These are phyloP conservation scores for Mactromeris polynyma DNA, from an alignment of 2,888 invertebrate genomes.

Conservation along the genomic window DNA sequence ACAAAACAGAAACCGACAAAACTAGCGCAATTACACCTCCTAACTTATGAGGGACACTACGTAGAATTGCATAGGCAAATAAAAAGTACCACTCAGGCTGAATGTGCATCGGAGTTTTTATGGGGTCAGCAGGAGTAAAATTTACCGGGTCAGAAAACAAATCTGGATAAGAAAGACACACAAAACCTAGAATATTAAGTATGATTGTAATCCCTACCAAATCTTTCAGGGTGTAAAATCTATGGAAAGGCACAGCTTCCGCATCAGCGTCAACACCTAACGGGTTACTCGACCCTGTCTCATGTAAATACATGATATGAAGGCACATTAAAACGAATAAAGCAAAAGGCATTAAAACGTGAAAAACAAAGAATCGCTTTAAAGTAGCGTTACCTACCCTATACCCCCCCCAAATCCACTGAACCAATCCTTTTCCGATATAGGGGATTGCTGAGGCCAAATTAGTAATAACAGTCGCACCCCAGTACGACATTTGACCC, in stretches of 20 bases:
- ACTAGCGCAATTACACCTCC: slow-evolving; percentile 92
- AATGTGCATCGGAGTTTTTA: slow-evolving; percentile 92
- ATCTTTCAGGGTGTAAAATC: slow-evolving; percentile 53
- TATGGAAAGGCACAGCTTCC: slow-evolving; percentile 45
- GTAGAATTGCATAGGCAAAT: slow-evolving; percentile 94
- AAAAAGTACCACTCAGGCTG: slow-evolving; percentile 95
- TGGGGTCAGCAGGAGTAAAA: slow-evolving; percentile 91
- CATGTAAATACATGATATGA: slow-evolving; percentile 88
- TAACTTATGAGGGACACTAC: slow-evolving; percentile 93
- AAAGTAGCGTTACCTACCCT: slow-evolving; percentile 92
- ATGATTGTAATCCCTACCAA: slow-evolving; percentile 16
- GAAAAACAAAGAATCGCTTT: slow-evolving; percentile 93
- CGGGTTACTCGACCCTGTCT: slow-evolving; percentile 45
- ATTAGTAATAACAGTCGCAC: slow-evolving; percentile 93
- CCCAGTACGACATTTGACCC: slow-evolving; percentile 94
- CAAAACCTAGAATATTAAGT: neutral
- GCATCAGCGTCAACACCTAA: slow-evolving; percentile 27
- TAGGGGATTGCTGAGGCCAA: slow-evolving; percentile 92
- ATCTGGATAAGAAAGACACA: slow-evolving; percentile 88
- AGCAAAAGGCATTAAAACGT: slow-evolving; percentile 92
- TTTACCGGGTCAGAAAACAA: slow-evolving; percentile 92
- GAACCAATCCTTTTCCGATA: slow-evolving; percentile 90
- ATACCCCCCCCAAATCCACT: slow-evolving; percentile 93
- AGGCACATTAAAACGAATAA: slow-evolving; percentile 89
- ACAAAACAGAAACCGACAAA: slow-evolving; percentile 91